phyloP scores from a whole-genome alignment of 2,113 vertebrate species.

The Xiphias gladius region DNA sequence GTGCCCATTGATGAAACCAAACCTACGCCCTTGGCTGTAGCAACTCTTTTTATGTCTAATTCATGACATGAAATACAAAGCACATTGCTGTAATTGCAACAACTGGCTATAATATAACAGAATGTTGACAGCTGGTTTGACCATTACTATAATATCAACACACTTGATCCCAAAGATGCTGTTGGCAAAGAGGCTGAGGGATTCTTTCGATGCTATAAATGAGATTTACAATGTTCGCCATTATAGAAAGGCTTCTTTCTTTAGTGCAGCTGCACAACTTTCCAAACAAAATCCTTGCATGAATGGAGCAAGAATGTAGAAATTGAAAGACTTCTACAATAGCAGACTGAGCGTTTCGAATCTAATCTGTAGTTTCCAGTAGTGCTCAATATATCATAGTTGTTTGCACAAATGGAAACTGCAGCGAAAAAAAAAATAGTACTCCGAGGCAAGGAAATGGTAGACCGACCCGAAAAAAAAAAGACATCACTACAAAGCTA shows the following conservation, averaged over 20 bases:
- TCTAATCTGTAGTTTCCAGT: slow-evolving; percentile 36
- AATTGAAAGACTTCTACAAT: slow-evolving; percentile 37
- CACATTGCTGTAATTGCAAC: no score
- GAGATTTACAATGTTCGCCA: slow-evolving; percentile 17
- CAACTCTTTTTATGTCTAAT: no score
- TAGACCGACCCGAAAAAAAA: slow-evolving; percentile 17
- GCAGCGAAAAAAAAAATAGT: slow-evolving; percentile 21
- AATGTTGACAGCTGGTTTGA: background rate
- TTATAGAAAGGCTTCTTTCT: slow-evolving; percentile 37
- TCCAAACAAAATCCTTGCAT: background rate
- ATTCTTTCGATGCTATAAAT: background rate
- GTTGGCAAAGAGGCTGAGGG: slow-evolving; percentile 52
- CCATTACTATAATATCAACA: background rate
- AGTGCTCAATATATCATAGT: slow-evolving; percentile 4
- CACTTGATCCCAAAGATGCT: slow-evolving; percentile 42
- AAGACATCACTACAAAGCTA: slow-evolving; percentile 52
- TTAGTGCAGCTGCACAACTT: background rate
- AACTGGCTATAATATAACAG: no score
- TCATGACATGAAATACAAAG: no score
- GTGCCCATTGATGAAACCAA: no score
- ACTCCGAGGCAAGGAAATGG: slow-evolving; percentile 41
- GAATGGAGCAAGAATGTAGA: background rate
- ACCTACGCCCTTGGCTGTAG: no score
- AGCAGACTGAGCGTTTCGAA: slow-evolving; percentile 11
- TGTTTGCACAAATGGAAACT: slow-evolving; percentile 10